A percentile compares a stretch with the other conserved stretches of the same genome.
Conservation (phyloP, 2,888 invertebrate species). For the Campaea margaritaria region DNA sequence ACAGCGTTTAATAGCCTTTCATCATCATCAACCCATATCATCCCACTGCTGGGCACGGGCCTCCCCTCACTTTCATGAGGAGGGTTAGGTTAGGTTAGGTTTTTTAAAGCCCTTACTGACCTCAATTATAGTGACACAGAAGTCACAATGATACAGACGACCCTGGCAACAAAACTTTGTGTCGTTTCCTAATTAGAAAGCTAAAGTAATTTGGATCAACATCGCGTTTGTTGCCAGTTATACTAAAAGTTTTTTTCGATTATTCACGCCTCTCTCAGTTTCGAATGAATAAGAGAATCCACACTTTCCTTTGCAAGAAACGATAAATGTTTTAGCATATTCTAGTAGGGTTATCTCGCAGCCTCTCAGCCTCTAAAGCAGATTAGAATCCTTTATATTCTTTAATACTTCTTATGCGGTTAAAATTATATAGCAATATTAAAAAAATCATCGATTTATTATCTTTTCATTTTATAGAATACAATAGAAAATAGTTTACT, state of each 20-base stretch:
- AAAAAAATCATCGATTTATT: no score
- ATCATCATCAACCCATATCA: no score
- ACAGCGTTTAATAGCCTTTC: no score
- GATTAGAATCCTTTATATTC: no score
- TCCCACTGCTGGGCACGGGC: no score
- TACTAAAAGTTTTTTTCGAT: slow-evolving; percentile 20
- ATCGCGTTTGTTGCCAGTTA: slow-evolving; percentile 9
- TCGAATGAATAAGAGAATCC: slow-evolving; percentile 7
- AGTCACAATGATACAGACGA: no score
- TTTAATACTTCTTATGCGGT: not conserved
- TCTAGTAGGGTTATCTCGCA: not conserved
- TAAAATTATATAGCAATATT: no score
- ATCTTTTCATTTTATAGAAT: no score
- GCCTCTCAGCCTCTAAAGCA: no score
- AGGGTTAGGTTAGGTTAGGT: no score
- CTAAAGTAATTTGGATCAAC: slow-evolving; percentile 18
- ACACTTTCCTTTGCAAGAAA: not conserved
- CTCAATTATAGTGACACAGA: not conserved
- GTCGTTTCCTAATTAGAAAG: slow-evolving; percentile 25
- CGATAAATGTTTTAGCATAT: not conserved
- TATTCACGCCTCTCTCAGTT: slow-evolving; percentile 11
- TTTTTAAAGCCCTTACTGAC: slow-evolving; percentile 18
- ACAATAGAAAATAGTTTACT: no score
- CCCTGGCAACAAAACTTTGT: slow-evolving; percentile 10
- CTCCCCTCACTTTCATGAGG: no score